These are phyloP conservation scores for Pardosa pseudoannulata DNA, from an alignment of 2,888 invertebrate genomes.

Conservation along the genomic window DNA sequence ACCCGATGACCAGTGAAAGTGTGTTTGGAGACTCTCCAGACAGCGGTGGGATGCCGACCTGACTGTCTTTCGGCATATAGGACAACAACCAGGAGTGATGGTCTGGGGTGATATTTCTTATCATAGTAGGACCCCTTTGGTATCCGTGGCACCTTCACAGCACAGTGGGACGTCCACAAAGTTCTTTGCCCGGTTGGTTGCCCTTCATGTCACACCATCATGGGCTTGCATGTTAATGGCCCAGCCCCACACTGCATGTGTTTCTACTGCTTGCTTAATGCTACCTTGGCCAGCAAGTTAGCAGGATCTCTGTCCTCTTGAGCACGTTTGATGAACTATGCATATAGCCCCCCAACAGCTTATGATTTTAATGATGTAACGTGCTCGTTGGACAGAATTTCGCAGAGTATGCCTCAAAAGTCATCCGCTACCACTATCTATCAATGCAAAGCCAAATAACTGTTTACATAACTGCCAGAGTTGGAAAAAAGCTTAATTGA, in stretches of 20 bases:
- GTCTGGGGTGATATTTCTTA: too few relatives aligned
- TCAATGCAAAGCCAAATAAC: neutral
- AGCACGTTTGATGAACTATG: neutral
- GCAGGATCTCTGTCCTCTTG: neutral
- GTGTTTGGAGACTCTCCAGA: neutral
- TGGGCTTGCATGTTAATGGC: neutral
- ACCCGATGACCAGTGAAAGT: too few relatives aligned
- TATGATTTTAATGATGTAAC: neutral
- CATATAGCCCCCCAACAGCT: neutral
- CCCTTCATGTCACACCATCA: neutral
- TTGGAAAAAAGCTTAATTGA: neutral
- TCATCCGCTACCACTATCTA: neutral
- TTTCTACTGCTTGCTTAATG: neutral
- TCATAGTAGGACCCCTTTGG: neutral
- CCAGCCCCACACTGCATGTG: neutral
- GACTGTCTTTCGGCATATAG: neutral
- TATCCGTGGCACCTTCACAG: neutral
- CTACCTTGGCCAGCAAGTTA: neutral
- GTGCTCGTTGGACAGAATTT: neutral
- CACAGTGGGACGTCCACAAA: neutral
- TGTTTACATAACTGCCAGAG: neutral
- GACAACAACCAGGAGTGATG: neutral
- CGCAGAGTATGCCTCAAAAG: neutral
- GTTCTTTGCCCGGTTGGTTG: neutral
- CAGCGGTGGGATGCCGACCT: neutral